phyloP scores from a whole-genome alignment of 2,888 invertebrate species.

The Macroteleia sp. region DNA sequence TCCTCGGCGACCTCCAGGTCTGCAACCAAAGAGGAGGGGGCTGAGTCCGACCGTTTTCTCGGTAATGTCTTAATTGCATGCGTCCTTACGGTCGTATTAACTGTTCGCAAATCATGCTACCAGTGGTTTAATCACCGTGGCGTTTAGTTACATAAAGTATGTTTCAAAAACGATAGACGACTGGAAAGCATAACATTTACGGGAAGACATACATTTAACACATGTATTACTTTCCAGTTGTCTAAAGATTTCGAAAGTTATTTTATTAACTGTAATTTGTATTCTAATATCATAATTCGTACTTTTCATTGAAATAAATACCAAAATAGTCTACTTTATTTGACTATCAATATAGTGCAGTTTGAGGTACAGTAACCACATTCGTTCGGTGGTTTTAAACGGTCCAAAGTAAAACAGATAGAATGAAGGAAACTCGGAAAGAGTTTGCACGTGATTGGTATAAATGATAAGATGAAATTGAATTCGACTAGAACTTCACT shows the following conservation, averaged over 20 bases:
- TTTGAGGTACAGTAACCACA: neutral
- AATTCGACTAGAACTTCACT: neutral
- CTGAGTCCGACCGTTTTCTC: conserved; percentile 80
- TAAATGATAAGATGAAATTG: neutral
- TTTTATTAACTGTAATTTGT: too few relatives aligned
- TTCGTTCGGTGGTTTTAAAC: neutral
- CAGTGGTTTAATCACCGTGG: neutral
- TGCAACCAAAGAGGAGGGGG: conserved; percentile 84
- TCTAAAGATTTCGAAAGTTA: too few relatives aligned
- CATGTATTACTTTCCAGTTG: too few relatives aligned
- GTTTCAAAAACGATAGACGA: neutral
- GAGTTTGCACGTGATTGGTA: conserved; percentile 6
- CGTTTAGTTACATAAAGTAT: conserved; percentile 9
- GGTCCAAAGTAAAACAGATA: neutral
- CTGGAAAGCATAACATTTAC: conserved; percentile 3
- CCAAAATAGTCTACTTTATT: neutral
- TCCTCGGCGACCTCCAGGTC: conserved; percentile 84
- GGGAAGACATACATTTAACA: too few relatives aligned
- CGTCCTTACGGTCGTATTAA: conserved; percentile 42
- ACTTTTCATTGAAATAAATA: too few relatives aligned
- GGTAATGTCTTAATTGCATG: conserved; percentile 52
- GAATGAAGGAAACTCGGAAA: neutral
- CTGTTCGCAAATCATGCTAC: conserved; percentile 61
- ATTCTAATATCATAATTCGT: too few relatives aligned
- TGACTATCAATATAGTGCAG: neutral